Evolutionary conservation across 2,113 vertebrate species (phyloP).

Genomic region (Pomatostomus ruficeps): DNA sequence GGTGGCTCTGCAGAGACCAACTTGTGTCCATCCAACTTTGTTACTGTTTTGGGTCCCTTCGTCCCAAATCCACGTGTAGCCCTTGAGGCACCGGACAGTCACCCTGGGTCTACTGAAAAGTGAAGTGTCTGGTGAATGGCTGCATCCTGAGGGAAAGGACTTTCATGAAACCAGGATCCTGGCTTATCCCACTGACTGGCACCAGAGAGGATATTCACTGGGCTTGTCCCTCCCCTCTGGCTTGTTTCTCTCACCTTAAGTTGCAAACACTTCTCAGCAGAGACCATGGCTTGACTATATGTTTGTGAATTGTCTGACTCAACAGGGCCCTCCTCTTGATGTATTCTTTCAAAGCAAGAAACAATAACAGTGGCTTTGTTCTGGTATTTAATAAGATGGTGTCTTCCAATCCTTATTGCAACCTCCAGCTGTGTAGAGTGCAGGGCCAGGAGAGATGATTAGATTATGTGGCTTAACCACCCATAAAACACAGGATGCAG

Average conservation of each 20-base stretch:
- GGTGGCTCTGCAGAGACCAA: neutral
- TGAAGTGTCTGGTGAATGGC: neutral
- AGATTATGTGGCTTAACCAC: constrained; percentile 42
- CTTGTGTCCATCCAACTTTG: neutral
- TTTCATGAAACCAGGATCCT: neutral
- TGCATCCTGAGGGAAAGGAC: neutral
- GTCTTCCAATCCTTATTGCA: neutral
- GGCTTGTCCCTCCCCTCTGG: neutral
- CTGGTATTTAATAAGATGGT: constrained; percentile 1
- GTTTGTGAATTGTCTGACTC: neutral
- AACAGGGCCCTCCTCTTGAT: neutral
- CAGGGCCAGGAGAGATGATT: constrained; percentile 1
- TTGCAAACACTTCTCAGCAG: neutral
- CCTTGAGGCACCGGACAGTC: neutral
- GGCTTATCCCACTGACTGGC: neutral
- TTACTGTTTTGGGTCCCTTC: neutral
- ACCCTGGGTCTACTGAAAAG: neutral
- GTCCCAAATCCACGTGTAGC: neutral
- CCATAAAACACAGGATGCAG: constrained; percentile 32
- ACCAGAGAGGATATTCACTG: neutral
- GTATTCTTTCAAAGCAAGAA: neutral
- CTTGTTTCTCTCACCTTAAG: neutral
- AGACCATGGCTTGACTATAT: neutral
- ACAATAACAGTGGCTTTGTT: neutral
- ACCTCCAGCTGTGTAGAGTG: neutral